Evolutionary conservation across 2,113 vertebrate genomes (phyloP).

Genomic region (Cyanoramphus novaezelandiae): DNA sequence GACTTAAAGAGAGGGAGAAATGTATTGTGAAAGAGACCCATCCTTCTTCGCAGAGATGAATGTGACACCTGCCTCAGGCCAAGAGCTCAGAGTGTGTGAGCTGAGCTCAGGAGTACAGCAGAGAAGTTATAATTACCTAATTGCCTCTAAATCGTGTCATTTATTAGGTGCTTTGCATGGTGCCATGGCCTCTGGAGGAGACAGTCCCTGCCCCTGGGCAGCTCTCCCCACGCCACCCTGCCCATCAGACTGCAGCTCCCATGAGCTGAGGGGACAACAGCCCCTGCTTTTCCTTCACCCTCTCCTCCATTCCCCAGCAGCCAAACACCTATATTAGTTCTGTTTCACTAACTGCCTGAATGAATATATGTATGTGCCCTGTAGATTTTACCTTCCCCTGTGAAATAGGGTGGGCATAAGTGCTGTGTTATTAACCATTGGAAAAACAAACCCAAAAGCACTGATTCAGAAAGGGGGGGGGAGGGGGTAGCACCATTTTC

Average conservation of each 20-base stretch:
- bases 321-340: neutral
- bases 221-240: neutral
- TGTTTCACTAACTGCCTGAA: neutral
- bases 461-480: neutral
- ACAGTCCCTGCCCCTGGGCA: neutral
- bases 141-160: neutral
- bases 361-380: neutral
- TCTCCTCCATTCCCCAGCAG: neutral
- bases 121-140: neutral
- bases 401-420: neutral
- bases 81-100: neutral
- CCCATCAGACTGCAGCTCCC: neutral
- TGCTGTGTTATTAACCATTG: neutral
- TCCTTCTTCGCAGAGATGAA: neutral
- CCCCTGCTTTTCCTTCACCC: neutral
- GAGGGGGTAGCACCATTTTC: neutral
- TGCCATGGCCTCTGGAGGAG: neutral
- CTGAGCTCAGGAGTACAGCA: neutral
- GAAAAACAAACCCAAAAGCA: neutral
- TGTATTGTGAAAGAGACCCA: rapidly evolving
- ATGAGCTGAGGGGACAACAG: neutral
- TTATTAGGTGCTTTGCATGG: neutral
- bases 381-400: neutral
- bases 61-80: neutral
- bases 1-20: neutral